Percentiles rank a stretch among this genome's conserved stretches.
These are phyloP conservation scores for Ceriagrion tenellum DNA, from an alignment of 2,888 invertebrate species.

Conservation along the genomic window DNA sequence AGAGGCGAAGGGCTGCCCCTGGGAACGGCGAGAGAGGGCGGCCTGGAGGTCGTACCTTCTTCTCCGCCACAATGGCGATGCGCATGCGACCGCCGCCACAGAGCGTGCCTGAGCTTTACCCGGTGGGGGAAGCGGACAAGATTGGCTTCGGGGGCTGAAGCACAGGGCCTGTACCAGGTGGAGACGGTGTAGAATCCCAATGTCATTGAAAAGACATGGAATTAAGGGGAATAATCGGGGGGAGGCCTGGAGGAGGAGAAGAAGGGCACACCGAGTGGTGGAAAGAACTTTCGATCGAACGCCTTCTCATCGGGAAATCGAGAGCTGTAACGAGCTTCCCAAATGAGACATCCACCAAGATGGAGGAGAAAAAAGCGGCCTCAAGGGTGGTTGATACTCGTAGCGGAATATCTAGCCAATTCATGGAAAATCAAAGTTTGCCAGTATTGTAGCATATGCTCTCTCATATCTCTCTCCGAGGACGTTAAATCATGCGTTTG, in stretches of 20 bases:
- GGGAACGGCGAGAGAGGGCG: not conserved
- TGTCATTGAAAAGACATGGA: not conserved
- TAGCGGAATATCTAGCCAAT: not conserved
- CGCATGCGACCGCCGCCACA: not conserved
- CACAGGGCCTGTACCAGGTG: not conserved
- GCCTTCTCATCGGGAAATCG: not conserved
- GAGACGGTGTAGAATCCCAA: not conserved
- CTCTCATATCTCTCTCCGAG: too few relatives aligned
- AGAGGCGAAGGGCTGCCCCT: not conserved
- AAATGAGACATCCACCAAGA: not conserved
- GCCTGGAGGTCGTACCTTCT: too few relatives aligned
- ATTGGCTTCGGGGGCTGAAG: not conserved
- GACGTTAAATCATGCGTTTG: too few relatives aligned
- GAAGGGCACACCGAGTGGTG: not conserved
- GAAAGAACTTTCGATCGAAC: constrained; percentile 6
- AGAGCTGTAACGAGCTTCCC: not conserved
- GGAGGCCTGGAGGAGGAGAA: not conserved
- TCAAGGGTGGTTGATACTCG: not conserved
- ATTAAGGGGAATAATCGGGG: not conserved
- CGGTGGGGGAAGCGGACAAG: not conserved
- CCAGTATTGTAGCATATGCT: too few relatives aligned
- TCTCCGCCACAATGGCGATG: not conserved
- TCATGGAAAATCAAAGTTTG: not conserved
- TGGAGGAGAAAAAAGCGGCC: not conserved
- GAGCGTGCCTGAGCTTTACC: not conserved